Evolutionary conservation across 1,140 invertebrate species (phyloP), one percentile per base, ranked within the genome.

Genomic region (Gonioctena quinquepunctata): DNA sequence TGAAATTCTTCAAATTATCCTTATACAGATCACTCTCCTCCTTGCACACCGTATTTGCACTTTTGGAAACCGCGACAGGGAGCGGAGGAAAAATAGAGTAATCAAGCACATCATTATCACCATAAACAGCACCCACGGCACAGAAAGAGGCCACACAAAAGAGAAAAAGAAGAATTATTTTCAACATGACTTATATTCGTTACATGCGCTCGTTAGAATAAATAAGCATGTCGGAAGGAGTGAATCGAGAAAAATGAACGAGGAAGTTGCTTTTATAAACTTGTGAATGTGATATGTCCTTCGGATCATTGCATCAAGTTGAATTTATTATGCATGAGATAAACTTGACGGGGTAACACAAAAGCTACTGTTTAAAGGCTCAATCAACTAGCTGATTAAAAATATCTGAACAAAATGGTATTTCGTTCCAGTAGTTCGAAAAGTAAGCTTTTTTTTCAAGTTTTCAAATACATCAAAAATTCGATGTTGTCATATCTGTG

Each of bases 1-100:
- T 76, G 48, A 74, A 72, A 69, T 79, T 79, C 25, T 72, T 77
- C 68, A 79, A 69, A 71, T 70, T 75, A 61, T 78, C 67, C 49
- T 72, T 59, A 66, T 77, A 78, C 27, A 72, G 48, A 42, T 76
- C 73, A 70, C 78, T 79, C 21, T 79, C 69, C 26, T 68, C 52
- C 52, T 66, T 69, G 56, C 78, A 79, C 26, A 72, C 59, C 7
- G 69, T 19, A 66, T 75, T 74, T 11, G 68, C 28, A 66, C 68
- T 74, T 23, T 73, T 66, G 13, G 70, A 71, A 16, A 78, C 76
- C 4, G 71, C 75, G 3, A 77, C 27, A 3, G 78, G 78, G 27
- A 79, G 50, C 25, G 66, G 62, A 7, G 78, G 78, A 72, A 79
- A 77, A 62, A 54, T 69, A 68, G 59, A 61, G 19, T 19, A 27